Evolutionary conservation across 2,888 invertebrate species (phyloP), one percentile per base, ranked within the genome.

Genomic region (Tipula helvola): DNA sequence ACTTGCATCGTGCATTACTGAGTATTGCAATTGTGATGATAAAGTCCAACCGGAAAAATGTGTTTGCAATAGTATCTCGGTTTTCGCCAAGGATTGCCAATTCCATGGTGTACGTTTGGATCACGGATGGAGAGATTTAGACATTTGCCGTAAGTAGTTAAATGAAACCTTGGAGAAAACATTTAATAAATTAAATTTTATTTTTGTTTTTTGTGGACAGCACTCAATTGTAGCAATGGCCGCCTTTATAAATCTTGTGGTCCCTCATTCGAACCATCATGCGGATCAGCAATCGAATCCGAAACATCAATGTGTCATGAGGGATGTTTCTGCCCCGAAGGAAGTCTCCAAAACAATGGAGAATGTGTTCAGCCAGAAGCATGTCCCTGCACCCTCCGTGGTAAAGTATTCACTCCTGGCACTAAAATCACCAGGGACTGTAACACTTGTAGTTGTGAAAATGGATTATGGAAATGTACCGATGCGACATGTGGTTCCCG

Each of bases 261-360:
- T 0, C 94, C 96, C 0, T 93, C 94, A 87, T 91, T 93, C 0
- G 96, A 96, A 89, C 93, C 94, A 1, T 95, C 95, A 52, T 98
- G 98, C 89, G 94, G 95, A 0, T 93, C 94, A 3, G 89, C 88
- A 57, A 90, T 90, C 13, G 88, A 88, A 4, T 2, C 10, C 0
- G 28, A 71, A 71, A 28, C 71, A 8, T 12, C 71, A 71, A 71
- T 71, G 28, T 98, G 97, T 89, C 95, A 95, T 86, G 97, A 97
- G 90, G 98, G 98, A 0, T 98, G 98, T 90, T 97, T 95, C 92
- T 98, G 98, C 90, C 97, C 97, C 0, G 92, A 93, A 16, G 97
- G 96, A 0, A 94, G 95, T 0, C 93, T 97, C 0, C 92, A 96
- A 7, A 95, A 97, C 88, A 94, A 95, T 4, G 94, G 95, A n/a